Evolutionary conservation across 1,140 invertebrate genomes (phyloP), one percentile per base, ranked within the genome.

Genomic region (Acromyrmex heyeri): DNA sequence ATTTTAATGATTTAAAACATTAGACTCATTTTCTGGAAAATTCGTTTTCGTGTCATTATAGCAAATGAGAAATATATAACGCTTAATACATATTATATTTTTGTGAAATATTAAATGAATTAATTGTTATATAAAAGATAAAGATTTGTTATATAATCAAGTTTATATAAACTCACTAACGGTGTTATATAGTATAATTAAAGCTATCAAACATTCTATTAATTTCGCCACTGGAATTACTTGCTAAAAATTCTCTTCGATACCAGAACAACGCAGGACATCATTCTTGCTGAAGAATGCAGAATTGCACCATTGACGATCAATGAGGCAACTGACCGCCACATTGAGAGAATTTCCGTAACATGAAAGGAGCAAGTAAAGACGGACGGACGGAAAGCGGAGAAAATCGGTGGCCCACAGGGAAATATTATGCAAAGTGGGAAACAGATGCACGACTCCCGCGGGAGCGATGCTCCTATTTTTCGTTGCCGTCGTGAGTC

Each of bases 361-460:
- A 73, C 27, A 59, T 7, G 10, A 44, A 21, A 24, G 14, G 57
- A 18, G 38, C 14, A 70, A 90, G 89, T 77, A 86, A 86, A 82
- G 85, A 79, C 61, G 57, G 44, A 85, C 6, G 14, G 16, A 48
- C 59, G 38, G 85, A 69, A 79, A 73, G 24, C 18, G 75, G 61
- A 53, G 81, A 82, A 48, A 88, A 91, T 62, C 86, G 64, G 67
- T 48, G 62, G 75, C 50, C 83, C 87, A 57, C 73, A 24, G 57
- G 89, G 76, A 85, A 91, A 82, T 91, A 91, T 91, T 91, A 91
- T 91, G 90, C 90, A 91, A 91, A 91, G 85, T 88, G 87, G 85
- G 89, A 90, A 91, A 91, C 90, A 91, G 90, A 91, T 91, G 90
- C 89, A 91, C 89, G 90, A 76, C 79, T 81, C 89, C 85, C 90